phyloP scores from a whole-genome alignment of 2,113 vertebrate genomes.

The Erythrolamprus reginae region DNA sequence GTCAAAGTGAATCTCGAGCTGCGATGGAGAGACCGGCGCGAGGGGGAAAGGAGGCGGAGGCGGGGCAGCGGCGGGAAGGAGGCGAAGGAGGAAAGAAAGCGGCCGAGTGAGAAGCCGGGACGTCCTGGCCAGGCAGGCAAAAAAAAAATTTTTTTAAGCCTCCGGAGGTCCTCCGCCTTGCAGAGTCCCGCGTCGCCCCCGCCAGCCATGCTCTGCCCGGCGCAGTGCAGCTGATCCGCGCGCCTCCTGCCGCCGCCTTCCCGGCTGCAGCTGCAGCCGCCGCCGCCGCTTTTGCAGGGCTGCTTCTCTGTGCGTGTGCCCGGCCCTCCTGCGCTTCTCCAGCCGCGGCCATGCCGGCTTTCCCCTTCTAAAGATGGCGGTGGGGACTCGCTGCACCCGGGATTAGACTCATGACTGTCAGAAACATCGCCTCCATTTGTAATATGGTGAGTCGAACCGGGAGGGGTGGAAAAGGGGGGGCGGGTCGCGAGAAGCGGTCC shows the following conservation, averaged over 20 bases:
- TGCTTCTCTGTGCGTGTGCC: no score
- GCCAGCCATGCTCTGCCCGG: background rate
- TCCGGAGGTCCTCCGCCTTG: background rate
- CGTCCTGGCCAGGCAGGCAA: slow-evolving; percentile 33
- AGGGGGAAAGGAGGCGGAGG: slow-evolving; percentile 15
- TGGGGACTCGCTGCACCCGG: slow-evolving; percentile 80
- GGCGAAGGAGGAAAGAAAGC: slow-evolving; percentile 15
- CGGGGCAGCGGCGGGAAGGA: slow-evolving; percentile 24
- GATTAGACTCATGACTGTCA: slow-evolving; percentile 99
- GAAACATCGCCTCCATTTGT: slow-evolving; percentile 99
- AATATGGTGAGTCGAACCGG: slow-evolving; percentile 95
- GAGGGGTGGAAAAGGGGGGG: slow-evolving; percentile 1
- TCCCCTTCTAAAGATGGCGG: slow-evolving; percentile 88
- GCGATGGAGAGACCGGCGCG: slow-evolving; percentile 50
- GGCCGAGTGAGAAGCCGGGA: slow-evolving; percentile 31
- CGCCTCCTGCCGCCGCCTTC: slow-evolving; percentile 11
- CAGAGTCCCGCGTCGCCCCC: no score
- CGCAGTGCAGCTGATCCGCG: background rate
- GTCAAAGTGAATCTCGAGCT: slow-evolving; percentile 34
- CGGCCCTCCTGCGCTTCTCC: slow-evolving; percentile 41
- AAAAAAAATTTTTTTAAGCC: no score
- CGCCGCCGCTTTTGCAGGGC: no score
- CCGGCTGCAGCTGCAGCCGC: background rate
- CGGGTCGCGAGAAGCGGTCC: no score
- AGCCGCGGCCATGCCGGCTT: slow-evolving; percentile 72